Evolutionary conservation across 2,113 vertebrate genomes (phyloP), one percentile per base, ranked within the genome.

Genomic region (Datnioides undecimradiatus): DNA sequence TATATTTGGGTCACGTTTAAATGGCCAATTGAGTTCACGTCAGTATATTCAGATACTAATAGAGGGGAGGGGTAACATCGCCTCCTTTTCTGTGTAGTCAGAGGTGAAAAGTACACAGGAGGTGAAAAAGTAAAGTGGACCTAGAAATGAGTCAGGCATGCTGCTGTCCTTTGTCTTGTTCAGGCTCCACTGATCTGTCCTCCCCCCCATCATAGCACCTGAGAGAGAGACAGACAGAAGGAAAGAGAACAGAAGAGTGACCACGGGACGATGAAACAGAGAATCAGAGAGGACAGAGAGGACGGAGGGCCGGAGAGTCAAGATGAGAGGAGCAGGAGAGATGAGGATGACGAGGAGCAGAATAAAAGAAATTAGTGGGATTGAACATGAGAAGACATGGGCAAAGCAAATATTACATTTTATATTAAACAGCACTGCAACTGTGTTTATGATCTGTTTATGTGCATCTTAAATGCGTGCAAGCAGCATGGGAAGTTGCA

Each of bases 101-200:
- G 57, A 73, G 72, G 25, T 52, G 3, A 49, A 21, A 60, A 59
- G 6, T 13, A 49, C 69, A 34, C 14, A 36, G 52, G 12, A 72
- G 54, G 2, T 59, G 19, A 78, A 78, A 86, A 74, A 73, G 62
- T 52, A 17, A 86, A 82, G 63, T 64, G 74, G 77, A 93, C 91
- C 91, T 90, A 91, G 66, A 70, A 89, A 90, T 46, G 87, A 88
- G 74, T 92, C 90, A 38, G 88, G 69, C 72, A 83, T 66, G 89
- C 83, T 89, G 85, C 84, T 90, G 74, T 92, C 89, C 80, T 93
- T 92, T 65, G 87, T 73, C 68, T 92, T 91, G 82, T 87, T 90
- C 78, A 86, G 76, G 77, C 52, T 90, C 86, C 87, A 90, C 69
- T 89, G 87, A 68, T 82, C 92, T 57, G 81, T 72, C 79, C 84